Evolutionary conservation across 2,888 invertebrate genomes (phyloP), one percentile per base, ranked within the genome.

Genomic region (Nomada lathburiana): DNA sequence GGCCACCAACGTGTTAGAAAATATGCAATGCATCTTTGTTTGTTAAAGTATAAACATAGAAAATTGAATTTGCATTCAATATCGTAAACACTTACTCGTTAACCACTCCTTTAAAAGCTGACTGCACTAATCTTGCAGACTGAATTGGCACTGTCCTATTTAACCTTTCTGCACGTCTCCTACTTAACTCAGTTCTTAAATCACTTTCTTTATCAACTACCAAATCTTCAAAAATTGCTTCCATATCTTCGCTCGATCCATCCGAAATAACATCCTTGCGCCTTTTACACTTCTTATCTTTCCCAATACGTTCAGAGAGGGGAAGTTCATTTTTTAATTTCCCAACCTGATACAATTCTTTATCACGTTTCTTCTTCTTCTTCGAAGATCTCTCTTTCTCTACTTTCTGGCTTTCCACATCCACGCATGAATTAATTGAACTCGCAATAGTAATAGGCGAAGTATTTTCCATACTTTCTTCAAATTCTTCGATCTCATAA

Each of bases 81-180:
- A 50, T n/a, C 26, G 20, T 70, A 62, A 9, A 71, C 71, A 92
- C 92, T 86, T 94, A 95, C 94, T 94, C 94, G 85, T 94, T 94
- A 74, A 94, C 94, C 80, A 94, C 95, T 78, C 95, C 94, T 91
- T 95, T 94, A 53, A 95, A 93, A 36, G 95, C 95, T 71, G 94
- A 95, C 83, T 95, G 95, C 64, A 95, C 92, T 63, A 95, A 91
- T 83, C 95, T 92, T 9, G 94, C 94, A 44, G 94, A 94, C 67
- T 94, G 94, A 53, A 93, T 90, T 7, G 93, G 92, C 2, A 91
- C 93, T 65, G 92, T 90, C 88, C 94, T 93, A 44, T 94, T 94
- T 71, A 95, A 93, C 82, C 95, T 92, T 86, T 95, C 95, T 0
- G 95, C 95, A 55, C 95, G 92, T 84, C 95, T 94, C 83, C 95